Conservation (phyloP, 2,113 vertebrate species). For the Callaeas wilsoni region DNA sequence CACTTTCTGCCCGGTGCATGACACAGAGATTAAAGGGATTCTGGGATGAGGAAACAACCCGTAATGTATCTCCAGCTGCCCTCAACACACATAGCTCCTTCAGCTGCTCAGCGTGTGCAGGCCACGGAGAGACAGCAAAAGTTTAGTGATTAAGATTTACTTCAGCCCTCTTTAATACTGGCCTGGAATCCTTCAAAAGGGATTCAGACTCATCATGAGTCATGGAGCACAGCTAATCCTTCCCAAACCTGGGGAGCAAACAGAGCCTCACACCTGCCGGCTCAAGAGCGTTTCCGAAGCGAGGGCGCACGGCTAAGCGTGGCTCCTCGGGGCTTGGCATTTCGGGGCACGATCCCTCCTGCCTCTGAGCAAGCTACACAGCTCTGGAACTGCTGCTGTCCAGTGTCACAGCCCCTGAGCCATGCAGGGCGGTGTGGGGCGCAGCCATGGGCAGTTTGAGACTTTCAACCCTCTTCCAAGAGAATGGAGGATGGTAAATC, state of each 20-base stretch:
- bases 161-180: not conserved
- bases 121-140: not conserved
- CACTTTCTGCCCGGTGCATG: not conserved
- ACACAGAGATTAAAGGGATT: not conserved
- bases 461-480: not conserved
- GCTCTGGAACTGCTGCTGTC: not conserved
- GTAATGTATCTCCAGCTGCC: not conserved
- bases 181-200: constrained; percentile 22
- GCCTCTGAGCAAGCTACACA: not conserved
- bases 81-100: not conserved
- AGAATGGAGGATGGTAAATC: not conserved
- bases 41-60: not conserved
- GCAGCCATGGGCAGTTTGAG: not conserved
- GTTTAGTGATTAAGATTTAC: not conserved
- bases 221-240: constrained; percentile 15
- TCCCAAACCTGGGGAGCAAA: not conserved
- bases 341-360: not conserved
- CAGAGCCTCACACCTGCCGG: constrained; percentile 5
- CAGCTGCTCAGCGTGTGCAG: not conserved
- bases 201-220: not conserved
- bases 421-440: accelerated
- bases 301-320: accelerated
- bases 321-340: not conserved
- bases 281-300: not conserved
- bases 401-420: not conserved